A percentile compares a stretch with the other conserved stretches of the same genome.
Evolutionary conservation across 2,888 invertebrate genomes (phyloP).

Genomic region (Orchesella flavescens): DNA sequence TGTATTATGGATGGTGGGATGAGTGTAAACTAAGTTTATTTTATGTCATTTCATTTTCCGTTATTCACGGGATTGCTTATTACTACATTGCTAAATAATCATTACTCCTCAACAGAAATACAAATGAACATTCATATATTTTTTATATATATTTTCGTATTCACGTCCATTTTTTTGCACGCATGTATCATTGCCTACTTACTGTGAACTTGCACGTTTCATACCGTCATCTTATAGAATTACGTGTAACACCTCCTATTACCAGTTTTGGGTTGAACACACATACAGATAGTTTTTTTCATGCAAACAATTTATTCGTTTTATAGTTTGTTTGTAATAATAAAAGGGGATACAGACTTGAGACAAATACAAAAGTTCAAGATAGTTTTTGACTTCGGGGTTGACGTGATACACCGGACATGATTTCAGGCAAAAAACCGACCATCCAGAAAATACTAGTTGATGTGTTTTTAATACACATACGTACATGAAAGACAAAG

Average conservation of each 20-base stretch:
- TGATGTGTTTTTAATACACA: no score
- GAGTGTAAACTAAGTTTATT: conserved; percentile 1
- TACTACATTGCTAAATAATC: conserved; percentile 13
- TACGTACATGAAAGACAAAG: no score
- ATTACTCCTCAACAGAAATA: not conserved
- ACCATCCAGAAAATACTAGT: no score
- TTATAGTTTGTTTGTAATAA: no score
- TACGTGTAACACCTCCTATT: conserved; percentile 9
- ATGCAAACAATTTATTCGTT: no score
- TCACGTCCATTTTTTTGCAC: conserved; percentile 18
- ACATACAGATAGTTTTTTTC: no score
- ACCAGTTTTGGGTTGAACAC: no score
- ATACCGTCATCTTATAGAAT: not conserved
- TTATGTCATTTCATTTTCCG: conserved; percentile 51
- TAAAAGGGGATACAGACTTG: no score
- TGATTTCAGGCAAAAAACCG: no score
- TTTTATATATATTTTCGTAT: conserved; percentile 7
- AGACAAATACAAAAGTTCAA: no score
- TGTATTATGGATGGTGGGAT: not conserved
- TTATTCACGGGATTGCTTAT: conserved; percentile 52
- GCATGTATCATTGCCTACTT: not conserved
- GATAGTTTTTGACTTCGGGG: no score
- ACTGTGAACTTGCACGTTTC: conserved; percentile 18
- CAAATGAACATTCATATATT: not conserved
- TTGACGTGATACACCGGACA: no score